These are phyloP conservation scores for Oophaga pumilio DNA, from an alignment of 2,113 vertebrate genomes.

Conservation along the genomic window DNA sequence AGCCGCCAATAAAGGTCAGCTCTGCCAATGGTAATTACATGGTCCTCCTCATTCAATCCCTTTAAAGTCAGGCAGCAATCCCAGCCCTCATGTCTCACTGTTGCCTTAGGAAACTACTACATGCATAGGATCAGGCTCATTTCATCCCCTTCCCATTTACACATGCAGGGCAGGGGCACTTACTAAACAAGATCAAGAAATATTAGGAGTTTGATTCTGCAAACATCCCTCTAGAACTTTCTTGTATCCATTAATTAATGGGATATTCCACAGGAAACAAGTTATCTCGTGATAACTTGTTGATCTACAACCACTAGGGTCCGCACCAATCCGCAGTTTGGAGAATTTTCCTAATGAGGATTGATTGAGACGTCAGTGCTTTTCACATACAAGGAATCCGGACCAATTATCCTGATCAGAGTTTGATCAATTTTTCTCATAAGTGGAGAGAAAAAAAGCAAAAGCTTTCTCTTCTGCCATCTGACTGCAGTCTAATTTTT, in stretches of 20 bases:
- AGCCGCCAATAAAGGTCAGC: slow-evolving; percentile 53
- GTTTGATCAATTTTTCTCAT: too few relatives aligned
- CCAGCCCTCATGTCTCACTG: not conserved
- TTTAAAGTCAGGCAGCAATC: slow-evolving; percentile 47
- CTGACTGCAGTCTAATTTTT: too few relatives aligned
- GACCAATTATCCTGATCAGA: too few relatives aligned
- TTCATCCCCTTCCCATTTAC: not conserved
- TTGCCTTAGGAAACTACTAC: slow-evolving; percentile 51
- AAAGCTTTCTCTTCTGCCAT: too few relatives aligned
- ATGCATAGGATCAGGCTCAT: slow-evolving; percentile 12
- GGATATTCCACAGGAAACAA: too few relatives aligned
- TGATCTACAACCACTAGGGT: too few relatives aligned
- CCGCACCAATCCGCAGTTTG: too few relatives aligned
- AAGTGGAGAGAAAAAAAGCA: too few relatives aligned
- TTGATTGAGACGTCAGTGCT: too few relatives aligned
- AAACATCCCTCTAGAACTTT: not conserved
- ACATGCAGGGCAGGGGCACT: not conserved
- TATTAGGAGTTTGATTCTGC: not conserved
- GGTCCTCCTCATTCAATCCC: slow-evolving; percentile 40
- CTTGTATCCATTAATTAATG: not conserved
- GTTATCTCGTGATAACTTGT: too few relatives aligned
- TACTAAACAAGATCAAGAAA: not conserved
- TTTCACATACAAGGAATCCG: too few relatives aligned
- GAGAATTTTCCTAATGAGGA: too few relatives aligned
- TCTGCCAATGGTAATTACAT: slow-evolving; percentile 56